These are phyloP conservation scores for Andrena dorsata DNA, from an alignment of 2,888 invertebrate species.

Conservation along the genomic window DNA sequence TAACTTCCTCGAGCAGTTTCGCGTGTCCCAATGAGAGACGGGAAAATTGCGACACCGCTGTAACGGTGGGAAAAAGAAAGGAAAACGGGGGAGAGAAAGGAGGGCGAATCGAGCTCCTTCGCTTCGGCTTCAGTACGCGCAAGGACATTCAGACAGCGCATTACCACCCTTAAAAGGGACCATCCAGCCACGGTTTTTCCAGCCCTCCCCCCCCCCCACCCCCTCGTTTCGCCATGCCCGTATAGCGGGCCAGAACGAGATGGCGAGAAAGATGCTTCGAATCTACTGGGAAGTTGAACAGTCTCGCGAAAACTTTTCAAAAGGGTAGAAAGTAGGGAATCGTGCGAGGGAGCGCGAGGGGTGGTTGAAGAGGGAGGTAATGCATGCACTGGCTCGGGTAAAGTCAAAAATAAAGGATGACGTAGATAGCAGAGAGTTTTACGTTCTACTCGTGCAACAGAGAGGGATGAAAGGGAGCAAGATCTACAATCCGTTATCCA, in stretches of 20 bases:
- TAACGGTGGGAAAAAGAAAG: conserved; percentile 34
- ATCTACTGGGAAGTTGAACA: conserved; percentile 51
- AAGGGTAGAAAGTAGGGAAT: conserved; percentile 15
- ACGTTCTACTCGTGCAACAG: background rate
- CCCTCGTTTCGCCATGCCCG: background rate
- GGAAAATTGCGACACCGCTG: conserved; percentile 56
- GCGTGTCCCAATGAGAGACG: conserved; percentile 31
- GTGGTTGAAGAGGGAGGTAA: conserved; percentile 12
- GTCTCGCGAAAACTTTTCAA: conserved; percentile 56
- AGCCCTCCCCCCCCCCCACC: background rate
- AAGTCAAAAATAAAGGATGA: conserved; percentile 55
- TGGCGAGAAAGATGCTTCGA: conserved; percentile 49
- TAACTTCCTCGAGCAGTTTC: conserved; percentile 33
- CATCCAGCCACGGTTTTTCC: conserved; percentile 33
- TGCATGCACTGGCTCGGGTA: conserved; percentile 42
- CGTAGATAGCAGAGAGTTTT: conserved; percentile 25
- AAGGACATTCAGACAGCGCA: conserved; percentile 75
- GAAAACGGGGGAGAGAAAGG: conserved; percentile 15
- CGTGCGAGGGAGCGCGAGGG: conserved; percentile 1
- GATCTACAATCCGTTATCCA: conserved; percentile 22
- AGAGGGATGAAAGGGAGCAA: background rate
- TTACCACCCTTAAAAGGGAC: conserved; percentile 68
- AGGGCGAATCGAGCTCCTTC: conserved; percentile 9
- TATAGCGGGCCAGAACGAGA: conserved; percentile 21
- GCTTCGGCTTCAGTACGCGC: conserved; percentile 59